Percentiles rank a stretch among this genome's conserved stretches.
These are phyloP conservation scores for Acrossocheilus fasciatus DNA, from an alignment of 2,797 vertebrate genomes.

Conservation along the genomic window DNA sequence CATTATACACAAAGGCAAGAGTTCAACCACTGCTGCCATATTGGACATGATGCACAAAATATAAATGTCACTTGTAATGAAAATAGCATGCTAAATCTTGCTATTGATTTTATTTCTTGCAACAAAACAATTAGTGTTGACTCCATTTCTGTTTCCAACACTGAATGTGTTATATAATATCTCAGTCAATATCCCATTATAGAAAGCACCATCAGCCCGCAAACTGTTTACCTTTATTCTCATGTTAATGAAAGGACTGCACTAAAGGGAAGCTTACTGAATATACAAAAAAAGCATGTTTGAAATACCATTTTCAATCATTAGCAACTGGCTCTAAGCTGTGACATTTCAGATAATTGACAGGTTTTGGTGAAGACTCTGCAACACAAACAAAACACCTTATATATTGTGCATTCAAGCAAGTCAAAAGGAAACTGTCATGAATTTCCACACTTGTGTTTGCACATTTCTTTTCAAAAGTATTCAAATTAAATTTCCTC, in stretches of 20 bases:
- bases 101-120: constrained; percentile 20
- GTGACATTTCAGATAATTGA: constrained; percentile 31
- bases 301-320: constrained; percentile 26
- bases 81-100: constrained; percentile 5
- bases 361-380: constrained; percentile 17
- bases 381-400: constrained; percentile 5
- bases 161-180: constrained; percentile 1
- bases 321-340: not conserved
- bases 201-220: not conserved
- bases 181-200: constrained; percentile 11
- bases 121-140: constrained; percentile 13
- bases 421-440: not conserved
- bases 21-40: not conserved
- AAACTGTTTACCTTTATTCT: constrained; percentile 24
- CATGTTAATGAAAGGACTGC: constrained; percentile 3
- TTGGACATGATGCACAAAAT: not conserved
- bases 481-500: not conserved
- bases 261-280: not conserved
- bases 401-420: constrained; percentile 2
- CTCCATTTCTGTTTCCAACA: not conserved
- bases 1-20: not conserved
- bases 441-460: not conserved
- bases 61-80: constrained; percentile 10
- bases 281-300: not conserved
- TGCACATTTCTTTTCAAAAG: not conserved